Evolutionary conservation across 2,797 vertebrate genomes (phyloP), one percentile per base, ranked within the genome.

Genomic region (Sebastolobus alascanus): DNA sequence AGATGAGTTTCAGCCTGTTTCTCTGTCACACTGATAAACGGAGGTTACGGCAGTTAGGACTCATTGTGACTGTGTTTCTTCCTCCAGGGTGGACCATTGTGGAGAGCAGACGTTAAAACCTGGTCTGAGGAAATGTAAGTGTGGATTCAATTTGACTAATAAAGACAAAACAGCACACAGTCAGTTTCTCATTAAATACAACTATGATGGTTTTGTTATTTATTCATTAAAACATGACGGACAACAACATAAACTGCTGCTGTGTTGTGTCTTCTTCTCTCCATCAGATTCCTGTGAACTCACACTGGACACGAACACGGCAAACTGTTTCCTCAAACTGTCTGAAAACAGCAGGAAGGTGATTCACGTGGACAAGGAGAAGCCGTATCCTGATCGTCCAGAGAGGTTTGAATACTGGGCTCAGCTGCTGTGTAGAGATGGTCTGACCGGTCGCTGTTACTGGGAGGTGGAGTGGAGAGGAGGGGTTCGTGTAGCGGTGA

Each of bases 281-380:
- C 43, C 43, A 18, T 46, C 43, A 46, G 43, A 46, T 46, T 14
- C 43, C 29, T 35, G 54, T 35, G 40, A 60, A 50, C 40, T 76
- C 29, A 37, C 9, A 4, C 2, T 20, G 29, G 73, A 75, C 35
- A 12, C 2, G 0, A 3, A 68, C 64, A 59, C 73, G 4, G 29
- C 1, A 3, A 16, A 76, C 38, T n/a, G 9, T 6, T 20, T 25
- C 0, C 4, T 76, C 10, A 33, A 14, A 37, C n/a, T 77, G 40
- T 52, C 40, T 5, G 14, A 20, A 1, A n/a, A 55, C 50, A 55
- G 37, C 40, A 68, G 40, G 25, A 29, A 1, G 4, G 56, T 68
- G 74, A 60, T 4, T 1, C 0, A 0, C 0, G 40, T 29, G 55
- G 6, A 0, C 1, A 1, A 20, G 1, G 0, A 27, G 5, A 56